Evolutionary conservation across 2,797 vertebrate genomes (phyloP), one percentile per base, ranked within the genome.

Genomic region (Lophotriccus pileatus): DNA sequence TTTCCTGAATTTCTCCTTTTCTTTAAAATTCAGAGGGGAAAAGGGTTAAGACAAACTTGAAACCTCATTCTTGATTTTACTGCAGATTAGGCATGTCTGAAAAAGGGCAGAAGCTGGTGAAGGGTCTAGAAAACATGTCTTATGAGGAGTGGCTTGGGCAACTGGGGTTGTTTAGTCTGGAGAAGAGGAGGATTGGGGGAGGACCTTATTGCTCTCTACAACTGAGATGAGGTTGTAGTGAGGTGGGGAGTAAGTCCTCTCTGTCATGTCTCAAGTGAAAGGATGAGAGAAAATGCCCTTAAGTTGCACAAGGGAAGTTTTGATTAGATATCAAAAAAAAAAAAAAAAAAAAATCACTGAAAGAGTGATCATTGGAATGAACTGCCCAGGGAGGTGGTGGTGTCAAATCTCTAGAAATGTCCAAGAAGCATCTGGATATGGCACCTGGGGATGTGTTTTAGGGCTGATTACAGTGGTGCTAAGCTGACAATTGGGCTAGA

Each of bases 381-480:
- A 9, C 17, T n/a, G 5, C 5, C 7, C 19, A 44, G 24, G 23
- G 32, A 76, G 7, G 9, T 30, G 5, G 11, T 0, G 0, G 28
- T 52, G 9, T 37, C 56, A 44, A 6, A 10, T 55, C 25, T 49
- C 25, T 78, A 10, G 17, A 39, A 63, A 7, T 7, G 9, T 30
- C 76, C 43, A 30, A 44, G n/a, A 58, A 11, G 9, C 3, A 28
- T 12, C 43, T 50, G 43, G 17, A 44, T 63, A 64, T 44, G n/a
- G 17, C 21, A 50, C 17, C 19, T 50, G 32, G 4, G 9, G 8
- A 9, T 30, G 13, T 13, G 8, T 16, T 44, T 50, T 25, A 39
- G 17, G 28, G 7, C 4, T 58, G 8, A 39, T 64, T 32, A 0
- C 2, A 30, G 24, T 9, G 9, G 17, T 34, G 17, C 8, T 37